These are phyloP conservation scores for Coelopa pilipes DNA, from an alignment of 2,888 invertebrate species.

Conservation along the genomic window DNA sequence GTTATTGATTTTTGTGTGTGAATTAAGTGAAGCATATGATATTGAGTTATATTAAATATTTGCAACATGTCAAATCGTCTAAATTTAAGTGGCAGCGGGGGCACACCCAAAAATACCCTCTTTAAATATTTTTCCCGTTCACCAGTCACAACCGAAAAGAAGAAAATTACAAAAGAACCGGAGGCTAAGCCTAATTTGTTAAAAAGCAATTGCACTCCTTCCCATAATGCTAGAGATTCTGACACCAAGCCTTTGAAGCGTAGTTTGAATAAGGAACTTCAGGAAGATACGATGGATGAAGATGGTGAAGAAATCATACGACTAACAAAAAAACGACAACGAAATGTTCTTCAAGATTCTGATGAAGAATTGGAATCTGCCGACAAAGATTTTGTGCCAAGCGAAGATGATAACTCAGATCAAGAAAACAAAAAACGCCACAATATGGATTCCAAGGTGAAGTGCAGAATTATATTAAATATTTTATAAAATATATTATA, in stretches of 20 bases:
- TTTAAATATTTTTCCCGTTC: slow-evolving; percentile 77
- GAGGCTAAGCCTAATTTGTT: slow-evolving; percentile 59
- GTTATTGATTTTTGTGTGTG: background rate
- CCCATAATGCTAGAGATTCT: background rate
- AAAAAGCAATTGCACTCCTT: slow-evolving; percentile 40
- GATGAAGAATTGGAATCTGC: slow-evolving; percentile 45
- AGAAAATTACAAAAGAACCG: slow-evolving; percentile 47
- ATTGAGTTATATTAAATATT: background rate
- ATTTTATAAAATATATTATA: background rate
- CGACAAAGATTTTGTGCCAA: slow-evolving; percentile 1
- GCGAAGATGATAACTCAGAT: slow-evolving; percentile 14
- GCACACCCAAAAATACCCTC: slow-evolving; percentile 70
- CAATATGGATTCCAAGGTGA: slow-evolving; percentile 16
- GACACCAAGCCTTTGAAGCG: slow-evolving; percentile 12
- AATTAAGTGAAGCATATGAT: background rate
- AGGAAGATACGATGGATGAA: slow-evolving; percentile 12
- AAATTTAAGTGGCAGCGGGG: slow-evolving; percentile 53
- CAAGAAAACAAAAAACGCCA: slow-evolving; percentile 7
- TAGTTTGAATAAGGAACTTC: slow-evolving; percentile 16
- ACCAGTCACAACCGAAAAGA: slow-evolving; percentile 66
- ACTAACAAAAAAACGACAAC: slow-evolving; percentile 65
- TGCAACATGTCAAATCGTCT: slow-evolving; percentile 59
- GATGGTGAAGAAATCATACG: slow-evolving; percentile 63
- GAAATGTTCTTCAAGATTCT: slow-evolving; percentile 52
- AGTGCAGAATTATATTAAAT: background rate